Evolutionary conservation across 2,797 vertebrate genomes (phyloP).

Genomic region (Tadarida brasiliensis): DNA sequence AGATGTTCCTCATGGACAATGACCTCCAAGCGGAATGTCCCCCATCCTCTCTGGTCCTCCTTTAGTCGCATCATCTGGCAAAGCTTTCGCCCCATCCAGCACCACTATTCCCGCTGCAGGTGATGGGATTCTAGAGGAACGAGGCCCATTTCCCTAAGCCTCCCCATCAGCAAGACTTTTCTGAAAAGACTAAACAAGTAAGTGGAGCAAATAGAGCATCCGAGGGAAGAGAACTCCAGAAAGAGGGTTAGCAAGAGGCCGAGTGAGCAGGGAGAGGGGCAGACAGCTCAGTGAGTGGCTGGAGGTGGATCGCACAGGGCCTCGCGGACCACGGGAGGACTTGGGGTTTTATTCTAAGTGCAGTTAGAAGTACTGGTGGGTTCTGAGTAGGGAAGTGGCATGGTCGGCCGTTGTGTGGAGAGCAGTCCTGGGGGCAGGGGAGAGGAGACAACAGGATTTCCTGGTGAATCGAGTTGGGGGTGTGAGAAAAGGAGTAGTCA

Average conservation of each 20-base stretch:
- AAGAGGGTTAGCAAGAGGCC: too few species aligned
- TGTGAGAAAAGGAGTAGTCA: not conserved
- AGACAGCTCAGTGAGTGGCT: not conserved
- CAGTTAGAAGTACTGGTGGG: not conserved
- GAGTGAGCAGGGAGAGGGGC: not conserved
- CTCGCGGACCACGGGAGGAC: not conserved
- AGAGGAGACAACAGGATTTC: not conserved
- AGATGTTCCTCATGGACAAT: not conserved
- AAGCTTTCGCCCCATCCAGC: rapidly evolving
- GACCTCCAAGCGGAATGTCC: not conserved
- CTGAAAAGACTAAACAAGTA: not conserved
- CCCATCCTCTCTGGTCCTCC: not conserved
- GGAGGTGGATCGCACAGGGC: not conserved
- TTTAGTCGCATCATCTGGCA: not conserved
- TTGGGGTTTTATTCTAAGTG: not conserved
- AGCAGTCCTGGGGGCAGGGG: not conserved
- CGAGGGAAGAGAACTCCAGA: not conserved
- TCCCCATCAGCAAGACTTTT: not conserved
- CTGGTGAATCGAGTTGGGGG: not conserved
- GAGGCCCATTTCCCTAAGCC: not conserved
- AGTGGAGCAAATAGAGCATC: not conserved
- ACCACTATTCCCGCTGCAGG: not conserved
- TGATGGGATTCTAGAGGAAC: not conserved
- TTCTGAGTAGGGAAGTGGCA: not conserved
- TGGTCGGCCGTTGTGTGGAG: not conserved